Evolutionary conservation across 2,888 invertebrate genomes (phyloP).

Genomic region (Gisinianus flammeolus): DNA sequence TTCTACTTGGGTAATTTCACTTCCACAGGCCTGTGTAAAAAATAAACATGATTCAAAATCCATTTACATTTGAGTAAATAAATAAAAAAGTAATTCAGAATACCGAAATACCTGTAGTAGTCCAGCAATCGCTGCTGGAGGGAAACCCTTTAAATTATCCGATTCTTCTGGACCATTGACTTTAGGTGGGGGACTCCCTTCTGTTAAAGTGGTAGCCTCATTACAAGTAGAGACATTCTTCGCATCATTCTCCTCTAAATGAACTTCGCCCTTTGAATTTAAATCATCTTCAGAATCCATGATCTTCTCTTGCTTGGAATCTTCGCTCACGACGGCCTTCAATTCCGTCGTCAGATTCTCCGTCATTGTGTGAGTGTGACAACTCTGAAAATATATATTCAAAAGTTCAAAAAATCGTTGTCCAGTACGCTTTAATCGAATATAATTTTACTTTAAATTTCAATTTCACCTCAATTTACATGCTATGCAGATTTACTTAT

Average conservation of each 20-base stretch:
- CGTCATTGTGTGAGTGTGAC: too few relatives aligned
- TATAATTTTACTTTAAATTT: too few relatives aligned
- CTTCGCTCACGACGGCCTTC: neutral
- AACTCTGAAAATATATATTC: too few relatives aligned
- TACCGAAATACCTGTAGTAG: constrained; percentile 18
- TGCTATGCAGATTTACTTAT: too few relatives aligned
- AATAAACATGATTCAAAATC: too few relatives aligned
- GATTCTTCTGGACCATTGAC: neutral
- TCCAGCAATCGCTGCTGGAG: constrained; percentile 29
- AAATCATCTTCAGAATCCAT: too few relatives aligned
- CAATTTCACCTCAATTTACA: too few relatives aligned
- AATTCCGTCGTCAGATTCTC: constrained; percentile 1
- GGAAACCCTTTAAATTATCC: neutral
- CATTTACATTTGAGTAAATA: too few relatives aligned
- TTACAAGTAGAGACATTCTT: neutral
- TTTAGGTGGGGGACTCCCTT: neutral
- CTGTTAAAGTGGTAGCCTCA: neutral
- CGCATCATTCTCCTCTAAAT: neutral
- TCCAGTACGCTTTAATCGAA: too few relatives aligned
- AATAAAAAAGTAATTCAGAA: too few relatives aligned
- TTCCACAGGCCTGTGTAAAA: constrained; percentile 36
- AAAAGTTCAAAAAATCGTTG: too few relatives aligned
- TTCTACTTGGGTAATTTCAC: constrained; percentile 34
- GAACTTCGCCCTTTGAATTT: neutral
- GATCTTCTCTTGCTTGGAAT: neutral